Percentiles rank a stretch among this genome's conserved stretches.
phyloP scores from a whole-genome alignment of 2,113 vertebrate species.

The Zapornia atra region DNA sequence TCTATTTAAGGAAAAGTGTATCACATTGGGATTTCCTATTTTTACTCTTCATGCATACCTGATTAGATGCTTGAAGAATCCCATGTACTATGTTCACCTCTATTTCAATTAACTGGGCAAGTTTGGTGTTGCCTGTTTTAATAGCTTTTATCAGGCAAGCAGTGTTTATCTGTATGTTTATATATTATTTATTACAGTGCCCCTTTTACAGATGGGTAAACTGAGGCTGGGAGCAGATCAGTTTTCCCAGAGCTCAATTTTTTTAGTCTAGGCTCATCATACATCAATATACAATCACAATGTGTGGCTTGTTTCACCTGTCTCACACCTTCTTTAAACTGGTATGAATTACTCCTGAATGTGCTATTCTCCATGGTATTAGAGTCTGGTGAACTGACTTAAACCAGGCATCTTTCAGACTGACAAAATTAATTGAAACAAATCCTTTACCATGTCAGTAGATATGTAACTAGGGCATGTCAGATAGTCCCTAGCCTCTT shows the following conservation, averaged over 20 bases:
- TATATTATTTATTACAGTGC: too few relatives aligned
- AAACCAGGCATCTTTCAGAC: not conserved
- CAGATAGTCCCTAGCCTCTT: not conserved
- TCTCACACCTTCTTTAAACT: not conserved
- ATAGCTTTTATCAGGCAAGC: not conserved
- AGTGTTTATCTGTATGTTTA: too few relatives aligned
- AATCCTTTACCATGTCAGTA: not conserved
- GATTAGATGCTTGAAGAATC: not conserved
- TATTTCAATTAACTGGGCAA: not conserved
- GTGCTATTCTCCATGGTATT: not conserved
- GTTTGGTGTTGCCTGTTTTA: not conserved
- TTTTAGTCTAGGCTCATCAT: not conserved
- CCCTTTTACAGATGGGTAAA: not conserved
- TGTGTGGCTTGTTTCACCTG: accelerated
- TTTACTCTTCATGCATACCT: not conserved
- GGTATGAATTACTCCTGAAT: not conserved
- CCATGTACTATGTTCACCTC: not conserved
- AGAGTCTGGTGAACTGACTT: not conserved
- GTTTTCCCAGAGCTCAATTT: not conserved
- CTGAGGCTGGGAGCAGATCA: not conserved
- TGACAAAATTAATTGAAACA: not conserved
- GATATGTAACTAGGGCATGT: not conserved
- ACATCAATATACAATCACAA: too few relatives aligned
- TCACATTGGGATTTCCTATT: not conserved
- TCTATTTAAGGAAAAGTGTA: slow-evolving; percentile 25